Base-by-base conservation (phyloP, 2,797 vertebrate genomes). In the Heteromormyrus szaboi region DNA sequence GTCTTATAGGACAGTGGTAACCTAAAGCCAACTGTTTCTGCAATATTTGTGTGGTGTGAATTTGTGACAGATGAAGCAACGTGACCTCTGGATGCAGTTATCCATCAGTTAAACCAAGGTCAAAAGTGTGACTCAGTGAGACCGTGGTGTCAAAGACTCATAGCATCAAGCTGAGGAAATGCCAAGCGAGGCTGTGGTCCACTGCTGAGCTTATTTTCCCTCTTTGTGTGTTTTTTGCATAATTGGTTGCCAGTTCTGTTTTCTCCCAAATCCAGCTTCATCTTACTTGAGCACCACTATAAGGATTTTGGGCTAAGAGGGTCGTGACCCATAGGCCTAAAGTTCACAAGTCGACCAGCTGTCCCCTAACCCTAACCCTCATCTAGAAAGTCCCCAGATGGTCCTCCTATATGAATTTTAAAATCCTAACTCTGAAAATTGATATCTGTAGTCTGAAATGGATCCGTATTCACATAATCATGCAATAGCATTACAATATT, bases 21-120 rank as follows among this genome's bases (percentile, higher is more conserved):
- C 81, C 81, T 29, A n/a, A 84, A 54, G 25, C 51, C 84, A 22
- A 48, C 2, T 11, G 11, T 50, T 50, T 50, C 19, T 48, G 19
- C 9, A 5, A 1, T 22, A 48, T 50, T 54, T 14, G 41, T 17
- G 41, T 83, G 79, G 76, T 88, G 59, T 54, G n/a, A 41, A 88
- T 53, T 76, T 68, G 44, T 89, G 81, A 79, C 88, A 17, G 29
- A 41, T 86, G 51, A 54, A 51, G 7, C 19, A 54, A 14, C 7
- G 37, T 88, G 46, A 72, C 87, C 83, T 54, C 44, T 68, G 41
- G 41, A 33, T 3, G 12, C 44, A 25, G 33, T 85, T 53, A 84
- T 83, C 76, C 54, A 88, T 89, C 86, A 89, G 12, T 51, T 72
- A 53, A 89, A 86, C 25, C 4, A 44, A 88, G 89, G 76, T 88